Base-by-base conservation (phyloP, 2,888 invertebrate species). In the Pantelozetes paolii region DNA sequence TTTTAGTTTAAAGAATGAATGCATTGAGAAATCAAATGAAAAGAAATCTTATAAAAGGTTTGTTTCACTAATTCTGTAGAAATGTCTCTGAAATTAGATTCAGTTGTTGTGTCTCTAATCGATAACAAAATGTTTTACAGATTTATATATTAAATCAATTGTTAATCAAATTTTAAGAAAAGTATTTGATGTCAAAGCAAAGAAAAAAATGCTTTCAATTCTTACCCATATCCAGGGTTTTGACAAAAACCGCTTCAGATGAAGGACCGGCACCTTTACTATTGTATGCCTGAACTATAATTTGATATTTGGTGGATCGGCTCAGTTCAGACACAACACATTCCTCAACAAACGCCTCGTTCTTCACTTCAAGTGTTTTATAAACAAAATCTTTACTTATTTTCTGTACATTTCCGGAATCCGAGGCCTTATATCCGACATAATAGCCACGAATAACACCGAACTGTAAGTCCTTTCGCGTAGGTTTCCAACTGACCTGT, bases 381-480 rank as follows among this genome's bases (percentile, higher is more conserved):
- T 81, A 82, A 64, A 81, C 78, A 77, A 81, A 82, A 48, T 81
- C 81, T 5, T 80, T 76, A 50, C 18, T 71, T 15, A 50, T 30
- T 71, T 71, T 26, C 30, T 32, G 30, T 6, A 20, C 71, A 54
- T 62, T 78, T 11, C 79, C 78, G 32, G 80, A 79, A 57, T 81
- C 80, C 42, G 80, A 79, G 74, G 79, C 78, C 70, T 81, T 81
- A 78, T 82, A 82, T 3, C 82, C 82, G 32, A 83, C 80, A 76
- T 82, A 82, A 76, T 83, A 83, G 0, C 83, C 82, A 20, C 80
- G 78, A 45, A 83, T 80, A 20, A 79, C 76, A 2, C 83, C 83
- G 76, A 82, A 82, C 71, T 80, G 79, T 45, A 81, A 73, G 15
- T 81, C 80, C 8, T 78, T 75, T 3, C 77, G 76, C 5, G 83